phyloP scores from a whole-genome alignment of 2,888 invertebrate genomes.

The Chrysina gloriosa region DNA sequence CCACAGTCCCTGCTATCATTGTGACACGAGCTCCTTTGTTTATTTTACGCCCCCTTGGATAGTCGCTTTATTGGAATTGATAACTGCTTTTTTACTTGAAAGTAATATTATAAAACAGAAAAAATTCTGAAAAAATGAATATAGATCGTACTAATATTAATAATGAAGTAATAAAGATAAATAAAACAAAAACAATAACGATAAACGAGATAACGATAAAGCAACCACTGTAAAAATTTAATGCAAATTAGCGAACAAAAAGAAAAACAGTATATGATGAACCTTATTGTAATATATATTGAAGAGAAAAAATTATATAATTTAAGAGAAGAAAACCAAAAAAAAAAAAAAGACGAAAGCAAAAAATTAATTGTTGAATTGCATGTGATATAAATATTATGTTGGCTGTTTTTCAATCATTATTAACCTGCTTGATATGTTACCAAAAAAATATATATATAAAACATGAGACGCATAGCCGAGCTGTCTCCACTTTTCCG shows the following conservation, averaged over 20 bases:
- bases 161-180: slow-evolving; percentile 22
- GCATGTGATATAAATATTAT: slow-evolving; percentile 64
- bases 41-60: slow-evolving; percentile 54
- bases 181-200: slow-evolving; percentile 3
- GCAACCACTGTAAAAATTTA: not conserved
- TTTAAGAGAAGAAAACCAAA: not conserved
- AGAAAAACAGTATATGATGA: slow-evolving; percentile 49
- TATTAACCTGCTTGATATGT: slow-evolving; percentile 54
- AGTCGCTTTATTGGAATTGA: slow-evolving; percentile 67
- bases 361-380: slow-evolving; percentile 59
- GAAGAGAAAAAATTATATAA: slow-evolving; percentile 20
- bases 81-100: slow-evolving; percentile 65
- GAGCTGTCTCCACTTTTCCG: not conserved
- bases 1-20: no score
- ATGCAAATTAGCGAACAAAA: slow-evolving; percentile 14
- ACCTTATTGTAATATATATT: slow-evolving; percentile 57
- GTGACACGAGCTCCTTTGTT: no score
- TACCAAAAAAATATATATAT: slow-evolving; percentile 12
- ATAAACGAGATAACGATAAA: slow-evolving; percentile 5
- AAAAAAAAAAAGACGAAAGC: slow-evolving; percentile 1
- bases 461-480: not conserved
- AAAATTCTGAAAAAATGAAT: slow-evolving; percentile 49
- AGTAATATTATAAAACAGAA: slow-evolving; percentile 48
- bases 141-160: slow-evolving; percentile 57
- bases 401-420: slow-evolving; percentile 57